Percentiles rank a stretch among this genome's conserved stretches.
Conservation (phyloP, 2,888 invertebrate genomes). For the Julus scanicus region DNA sequence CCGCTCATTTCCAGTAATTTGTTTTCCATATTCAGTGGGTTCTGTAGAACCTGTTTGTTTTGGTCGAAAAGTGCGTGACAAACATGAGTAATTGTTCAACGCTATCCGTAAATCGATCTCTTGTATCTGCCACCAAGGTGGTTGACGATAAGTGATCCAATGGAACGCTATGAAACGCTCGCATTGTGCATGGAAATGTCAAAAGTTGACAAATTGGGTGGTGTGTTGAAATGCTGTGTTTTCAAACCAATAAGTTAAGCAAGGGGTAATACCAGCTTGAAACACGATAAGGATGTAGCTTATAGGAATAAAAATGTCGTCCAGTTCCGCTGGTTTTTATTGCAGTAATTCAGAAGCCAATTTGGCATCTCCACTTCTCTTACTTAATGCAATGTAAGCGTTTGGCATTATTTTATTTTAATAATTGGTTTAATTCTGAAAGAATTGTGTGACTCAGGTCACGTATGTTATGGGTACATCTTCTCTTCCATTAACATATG, state of each 20-base stretch:
- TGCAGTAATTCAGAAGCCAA: background rate
- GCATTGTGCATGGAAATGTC: background rate
- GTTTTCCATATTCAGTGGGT: constrained; percentile 19
- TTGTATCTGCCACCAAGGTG: background rate
- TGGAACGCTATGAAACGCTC: background rate
- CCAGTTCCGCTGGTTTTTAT: background rate
- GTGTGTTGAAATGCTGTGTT: background rate
- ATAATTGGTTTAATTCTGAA: no score
- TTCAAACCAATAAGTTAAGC: background rate
- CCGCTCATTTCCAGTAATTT: constrained; percentile 27
- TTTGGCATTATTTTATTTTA: no score
- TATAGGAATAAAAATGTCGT: background rate
- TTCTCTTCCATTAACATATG: no score
- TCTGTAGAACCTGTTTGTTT: background rate
- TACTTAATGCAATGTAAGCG: no score
- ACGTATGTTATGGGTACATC: no score
- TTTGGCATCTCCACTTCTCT: no score
- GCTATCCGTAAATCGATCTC: background rate
- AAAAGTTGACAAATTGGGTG: background rate
- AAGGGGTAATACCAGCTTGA: background rate
- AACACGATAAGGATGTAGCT: no score
- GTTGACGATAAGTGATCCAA: background rate
- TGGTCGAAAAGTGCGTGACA: background rate
- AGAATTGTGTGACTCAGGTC: no score
- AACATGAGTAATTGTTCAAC: background rate